A percentile compares a stretch with the other conserved stretches of the same genome.
These are phyloP conservation scores for Eudemis profundana DNA, from an alignment of 2,888 invertebrate species.

Conservation along the genomic window DNA sequence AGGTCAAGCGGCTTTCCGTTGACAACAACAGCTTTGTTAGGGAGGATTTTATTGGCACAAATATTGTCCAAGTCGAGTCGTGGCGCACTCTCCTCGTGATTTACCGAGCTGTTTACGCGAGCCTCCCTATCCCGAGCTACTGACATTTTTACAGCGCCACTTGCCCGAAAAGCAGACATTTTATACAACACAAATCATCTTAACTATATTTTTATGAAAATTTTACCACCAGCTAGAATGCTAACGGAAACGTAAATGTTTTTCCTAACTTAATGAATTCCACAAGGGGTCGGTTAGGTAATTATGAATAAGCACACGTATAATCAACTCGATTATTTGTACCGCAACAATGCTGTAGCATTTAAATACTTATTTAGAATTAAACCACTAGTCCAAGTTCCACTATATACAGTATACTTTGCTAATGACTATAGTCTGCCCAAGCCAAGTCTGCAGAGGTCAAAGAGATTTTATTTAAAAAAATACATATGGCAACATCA, in stretches of 20 bases:
- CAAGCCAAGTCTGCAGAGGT: no score
- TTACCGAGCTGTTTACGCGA: slow-evolving; percentile 82
- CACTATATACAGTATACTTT: no score
- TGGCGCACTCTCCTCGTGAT: slow-evolving; percentile 77
- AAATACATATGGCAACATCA: no score
- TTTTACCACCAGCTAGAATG: slow-evolving; percentile 52
- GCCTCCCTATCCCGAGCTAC: slow-evolving; percentile 70
- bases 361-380: background rate
- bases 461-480: no score
- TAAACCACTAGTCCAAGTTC: background rate
- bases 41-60: slow-evolving; percentile 83
- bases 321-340: slow-evolving; percentile 1
- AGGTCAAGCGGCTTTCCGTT: slow-evolving; percentile 77
- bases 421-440: no score
- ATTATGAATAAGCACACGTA: slow-evolving; percentile 32
- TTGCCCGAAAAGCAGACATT: slow-evolving; percentile 71
- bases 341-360: background rate
- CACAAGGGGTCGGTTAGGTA: slow-evolving; percentile 28
- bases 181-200: slow-evolving; percentile 72
- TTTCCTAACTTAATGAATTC: slow-evolving; percentile 35
- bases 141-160: slow-evolving; percentile 75
- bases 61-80: slow-evolving; percentile 80
- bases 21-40: slow-evolving; percentile 83
- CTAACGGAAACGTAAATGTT: slow-evolving; percentile 42
- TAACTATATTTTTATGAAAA: slow-evolving; percentile 71